Evolutionary conservation across 2,797 vertebrate species (phyloP).

Genomic region (Poeciliopsis infans): DNA sequence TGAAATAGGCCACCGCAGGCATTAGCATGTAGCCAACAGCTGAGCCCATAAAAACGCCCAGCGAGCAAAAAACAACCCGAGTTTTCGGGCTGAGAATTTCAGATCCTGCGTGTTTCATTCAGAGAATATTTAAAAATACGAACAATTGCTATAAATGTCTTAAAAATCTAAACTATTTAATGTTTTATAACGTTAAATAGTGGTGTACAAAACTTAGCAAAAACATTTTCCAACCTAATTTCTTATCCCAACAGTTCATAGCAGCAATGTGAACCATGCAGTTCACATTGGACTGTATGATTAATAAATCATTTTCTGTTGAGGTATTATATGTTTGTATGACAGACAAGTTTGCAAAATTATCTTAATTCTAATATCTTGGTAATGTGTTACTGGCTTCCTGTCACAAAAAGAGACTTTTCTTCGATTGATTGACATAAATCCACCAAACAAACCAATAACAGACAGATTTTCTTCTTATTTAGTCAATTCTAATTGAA

Average conservation of each 20-base stretch:
- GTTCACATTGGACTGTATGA: neutral
- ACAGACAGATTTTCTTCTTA: neutral
- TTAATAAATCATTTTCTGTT: too few species aligned
- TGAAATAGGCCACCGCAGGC: constrained; percentile 83
- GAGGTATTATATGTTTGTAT: neutral
- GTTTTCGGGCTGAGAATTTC: constrained; percentile 85
- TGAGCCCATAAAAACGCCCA: constrained; percentile 88
- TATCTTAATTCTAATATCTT: neutral
- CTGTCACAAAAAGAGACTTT: neutral
- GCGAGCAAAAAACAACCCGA: constrained; percentile 84
- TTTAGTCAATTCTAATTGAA: neutral
- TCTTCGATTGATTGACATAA: neutral
- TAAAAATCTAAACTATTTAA: neutral
- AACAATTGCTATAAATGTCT: neutral
- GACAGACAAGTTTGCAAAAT: neutral
- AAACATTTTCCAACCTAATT: too few species aligned
- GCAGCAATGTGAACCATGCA: neutral
- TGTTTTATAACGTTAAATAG: neutral
- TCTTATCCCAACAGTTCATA: neutral
- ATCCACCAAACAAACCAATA: neutral
- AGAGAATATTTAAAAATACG: neutral
- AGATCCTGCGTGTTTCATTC: constrained; percentile 74
- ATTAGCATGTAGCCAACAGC: constrained; percentile 87
- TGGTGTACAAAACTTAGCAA: neutral
- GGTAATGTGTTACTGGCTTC: neutral